Base-by-base conservation (phyloP, 2,888 invertebrate species). In the Phortica magna region DNA sequence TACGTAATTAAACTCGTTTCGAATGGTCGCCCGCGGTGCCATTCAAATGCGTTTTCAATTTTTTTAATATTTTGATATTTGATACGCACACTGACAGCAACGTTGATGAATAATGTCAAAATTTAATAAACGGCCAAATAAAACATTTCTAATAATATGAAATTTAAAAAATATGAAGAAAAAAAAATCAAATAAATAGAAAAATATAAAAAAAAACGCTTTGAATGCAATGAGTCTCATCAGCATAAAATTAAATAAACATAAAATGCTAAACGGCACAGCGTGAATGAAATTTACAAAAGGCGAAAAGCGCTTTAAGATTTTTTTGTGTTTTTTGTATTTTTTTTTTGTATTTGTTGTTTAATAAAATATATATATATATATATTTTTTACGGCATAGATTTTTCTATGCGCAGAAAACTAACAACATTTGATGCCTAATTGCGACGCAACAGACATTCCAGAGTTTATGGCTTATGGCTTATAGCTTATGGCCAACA, bases 181-280 rank as follows among this genome's bases (percentile, higher is more conserved):
- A 75, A 68, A 41, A 14, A 74, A 88, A 88, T 88, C 82, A 87
- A 83, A 85, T 80, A 87, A 31, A 31, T 48, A 2, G 48, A 0
- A 48, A 7, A 48, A 48, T n/a, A n/a, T n/a, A 14, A 48, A 48
- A 48, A 48, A 48, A 48, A 48, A 2, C 14, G 48, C 31, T 61
- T 61, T 87, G 79, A 88, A 85, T 83, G 88, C 88, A 84, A 88
- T 84, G 84, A 85, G 85, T 74, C 80, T 83, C 87, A 88, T 88
- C 88, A 88, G 81, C 87, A 88, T 88, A 88, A 88, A 88, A 88
- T 88, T 88, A 88, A 84, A 87, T 80, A 84, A 82, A 83, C 85
- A 87, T 88, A 85, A 88, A 88, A 87, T 80, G 82, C 81, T 87
- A 88, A 88, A 86, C 85, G 85, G 87, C 88, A 81, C 87, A 88